Evolutionary conservation across 2,113 vertebrate genomes (phyloP).

Genomic region (Taurulus bubalis): DNA sequence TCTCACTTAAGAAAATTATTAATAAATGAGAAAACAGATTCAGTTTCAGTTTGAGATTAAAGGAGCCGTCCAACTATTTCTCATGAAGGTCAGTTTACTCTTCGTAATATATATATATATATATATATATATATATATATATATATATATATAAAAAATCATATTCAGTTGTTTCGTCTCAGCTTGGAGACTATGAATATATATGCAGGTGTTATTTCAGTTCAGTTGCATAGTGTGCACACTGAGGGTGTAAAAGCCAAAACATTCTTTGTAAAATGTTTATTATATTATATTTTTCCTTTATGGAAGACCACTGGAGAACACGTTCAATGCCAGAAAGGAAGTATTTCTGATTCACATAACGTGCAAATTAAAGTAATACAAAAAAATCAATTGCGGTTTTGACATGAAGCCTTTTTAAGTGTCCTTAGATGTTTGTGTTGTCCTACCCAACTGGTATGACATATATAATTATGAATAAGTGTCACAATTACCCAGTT

Average conservation of each 20-base stretch:
- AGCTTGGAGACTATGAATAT: neutral
- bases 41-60: slow-evolving; percentile 4
- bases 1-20: neutral
- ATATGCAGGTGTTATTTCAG: neutral
- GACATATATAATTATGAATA: slow-evolving; percentile 1
- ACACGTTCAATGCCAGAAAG: neutral
- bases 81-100: neutral
- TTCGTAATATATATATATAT: too few species aligned
- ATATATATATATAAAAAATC: too few species aligned
- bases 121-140: too few species aligned
- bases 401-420: neutral
- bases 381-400: neutral
- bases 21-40: slow-evolving; percentile 2
- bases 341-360: too few species aligned
- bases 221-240: neutral
- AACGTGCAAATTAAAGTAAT: neutral
- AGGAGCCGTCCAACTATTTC: neutral
- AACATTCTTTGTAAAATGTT: neutral
- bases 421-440: neutral
- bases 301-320: neutral
- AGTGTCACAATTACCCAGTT: slow-evolving; percentile 6
- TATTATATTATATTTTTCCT: too few species aligned
- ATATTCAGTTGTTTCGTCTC: neutral
- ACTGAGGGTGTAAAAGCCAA: neutral
- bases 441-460: neutral